These are phyloP conservation scores for Ophioderma brevispina DNA, from an alignment of 35 echinoderm and acorn worm genomes.

Conservation along the genomic window DNA sequence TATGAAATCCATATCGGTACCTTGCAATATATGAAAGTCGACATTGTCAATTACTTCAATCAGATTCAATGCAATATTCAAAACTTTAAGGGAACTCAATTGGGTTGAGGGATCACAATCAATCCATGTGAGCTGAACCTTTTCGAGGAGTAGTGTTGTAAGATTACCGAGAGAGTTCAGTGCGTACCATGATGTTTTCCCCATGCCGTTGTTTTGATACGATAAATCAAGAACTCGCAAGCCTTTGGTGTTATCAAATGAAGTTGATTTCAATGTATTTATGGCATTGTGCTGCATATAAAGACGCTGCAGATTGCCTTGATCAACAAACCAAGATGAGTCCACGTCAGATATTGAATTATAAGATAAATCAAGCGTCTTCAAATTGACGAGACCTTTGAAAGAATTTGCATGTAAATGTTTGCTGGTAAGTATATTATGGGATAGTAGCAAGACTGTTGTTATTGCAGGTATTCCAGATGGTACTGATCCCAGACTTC, in stretches of 20 bases:
- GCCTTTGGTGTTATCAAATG: conserved; percentile 14
- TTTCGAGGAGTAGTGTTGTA: not conserved
- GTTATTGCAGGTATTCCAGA: conserved; percentile 34
- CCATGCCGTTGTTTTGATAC: conserved; percentile 68
- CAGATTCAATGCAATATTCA: conserved; percentile 47
- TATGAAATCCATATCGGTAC: conserved; percentile 23
- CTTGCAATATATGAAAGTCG: conserved; percentile 47
- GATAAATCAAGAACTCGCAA: conserved; percentile 70
- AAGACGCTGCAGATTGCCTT: conserved; percentile 27
- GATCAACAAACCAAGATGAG: conserved; percentile 45
- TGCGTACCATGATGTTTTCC: conserved; percentile 2
- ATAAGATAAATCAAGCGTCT: conserved; percentile 46
- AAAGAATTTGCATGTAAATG: conserved; percentile 37
- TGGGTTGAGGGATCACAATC: not conserved
- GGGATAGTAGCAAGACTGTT: conserved; percentile 39
- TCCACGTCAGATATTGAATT: conserved; percentile 59
- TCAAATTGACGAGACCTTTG: conserved; percentile 53
- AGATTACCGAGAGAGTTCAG: conserved; percentile 25
- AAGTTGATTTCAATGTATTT: conserved; percentile 22
- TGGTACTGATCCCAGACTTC: conserved; percentile 40
- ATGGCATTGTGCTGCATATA: conserved; percentile 45
- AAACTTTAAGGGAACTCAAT: conserved; percentile 33
- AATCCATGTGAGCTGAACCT: not conserved
- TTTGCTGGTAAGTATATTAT: conserved; percentile 38
- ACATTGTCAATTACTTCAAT: conserved; percentile 22